These are phyloP conservation scores for Pterophyllum scalare DNA, from an alignment of 2,113 vertebrate species.

Conservation along the genomic window DNA sequence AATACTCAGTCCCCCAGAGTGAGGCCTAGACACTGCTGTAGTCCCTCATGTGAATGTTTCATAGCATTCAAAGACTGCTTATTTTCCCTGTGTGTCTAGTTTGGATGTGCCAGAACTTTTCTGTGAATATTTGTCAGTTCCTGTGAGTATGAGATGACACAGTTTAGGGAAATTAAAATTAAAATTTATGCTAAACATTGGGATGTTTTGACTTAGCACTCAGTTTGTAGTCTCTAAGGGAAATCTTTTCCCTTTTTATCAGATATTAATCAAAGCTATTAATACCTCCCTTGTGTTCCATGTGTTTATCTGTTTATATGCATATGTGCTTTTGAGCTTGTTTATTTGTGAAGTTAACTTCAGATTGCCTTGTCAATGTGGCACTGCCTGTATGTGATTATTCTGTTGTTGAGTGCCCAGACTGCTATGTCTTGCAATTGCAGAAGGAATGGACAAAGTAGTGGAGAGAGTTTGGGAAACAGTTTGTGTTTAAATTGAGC, in stretches of 20 bases:
- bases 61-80: constrained; percentile 5
- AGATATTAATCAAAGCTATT: constrained; percentile 31
- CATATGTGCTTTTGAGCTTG: neutral
- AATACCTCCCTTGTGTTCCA: constrained; percentile 11
- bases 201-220: constrained; percentile 25
- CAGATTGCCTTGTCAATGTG: neutral
- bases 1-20: constrained; percentile 29
- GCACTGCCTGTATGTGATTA: neutral
- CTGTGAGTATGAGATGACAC: constrained; percentile 39
- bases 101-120: constrained; percentile 30
- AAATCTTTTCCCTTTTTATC: constrained; percentile 1
- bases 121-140: constrained; percentile 33
- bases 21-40: neutral
- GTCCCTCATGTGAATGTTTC: neutral
- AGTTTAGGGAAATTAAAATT: constrained; percentile 40
- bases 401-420: neutral
- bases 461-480: neutral
- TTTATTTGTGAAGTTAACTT: constrained; percentile 1
- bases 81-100: constrained; percentile 17
- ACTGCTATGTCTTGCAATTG: neutral
- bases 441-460: neutral
- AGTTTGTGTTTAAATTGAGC: neutral
- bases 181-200: constrained; percentile 51
- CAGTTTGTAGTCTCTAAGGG: constrained; percentile 10
- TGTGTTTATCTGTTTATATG: constrained; percentile 28